Percentiles rank a stretch among this genome's conserved stretches.
Evolutionary conservation across 2,797 vertebrate species (phyloP).

Genomic region (Pogoniulus pusillus): DNA sequence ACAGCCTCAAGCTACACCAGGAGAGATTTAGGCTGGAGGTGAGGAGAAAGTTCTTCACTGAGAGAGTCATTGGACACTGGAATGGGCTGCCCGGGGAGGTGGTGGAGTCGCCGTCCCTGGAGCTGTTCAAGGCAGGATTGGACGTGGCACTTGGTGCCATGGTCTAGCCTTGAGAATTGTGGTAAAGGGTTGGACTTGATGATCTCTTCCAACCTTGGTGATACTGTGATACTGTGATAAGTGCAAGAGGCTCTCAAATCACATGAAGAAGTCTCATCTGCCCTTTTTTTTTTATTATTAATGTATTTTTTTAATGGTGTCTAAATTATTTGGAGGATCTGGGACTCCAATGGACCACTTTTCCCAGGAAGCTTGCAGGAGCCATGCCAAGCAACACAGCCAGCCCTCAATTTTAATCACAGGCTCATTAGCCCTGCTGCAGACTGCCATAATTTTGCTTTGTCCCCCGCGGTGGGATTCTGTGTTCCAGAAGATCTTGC

Average conservation of each 20-base stretch:
- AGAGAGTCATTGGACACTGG: too few species aligned
- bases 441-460: slow-evolving; percentile 27
- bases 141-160: too few species aligned
- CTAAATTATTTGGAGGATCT: not conserved
- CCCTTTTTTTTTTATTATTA: not conserved
- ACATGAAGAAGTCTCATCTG: not conserved
- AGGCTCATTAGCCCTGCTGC: slow-evolving; percentile 38
- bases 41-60: too few species aligned
- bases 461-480: slow-evolving; percentile 26
- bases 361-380: not conserved
- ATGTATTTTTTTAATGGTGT: not conserved
- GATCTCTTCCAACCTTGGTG: too few species aligned
- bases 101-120: too few species aligned
- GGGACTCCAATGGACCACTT: not conserved
- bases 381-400: not conserved
- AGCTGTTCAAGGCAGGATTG: too few species aligned
- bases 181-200: too few species aligned
- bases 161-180: too few species aligned
- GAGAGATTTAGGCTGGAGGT: too few species aligned
- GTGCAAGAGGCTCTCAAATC: not conserved
- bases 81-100: too few species aligned
- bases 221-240: too few species aligned
- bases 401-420: slow-evolving; percentile 25
- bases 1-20: too few species aligned
- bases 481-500: slow-evolving; percentile 49